Evolutionary conservation across 1,140 invertebrate species (phyloP).

Genomic region (Brachystomella parvula): DNA sequence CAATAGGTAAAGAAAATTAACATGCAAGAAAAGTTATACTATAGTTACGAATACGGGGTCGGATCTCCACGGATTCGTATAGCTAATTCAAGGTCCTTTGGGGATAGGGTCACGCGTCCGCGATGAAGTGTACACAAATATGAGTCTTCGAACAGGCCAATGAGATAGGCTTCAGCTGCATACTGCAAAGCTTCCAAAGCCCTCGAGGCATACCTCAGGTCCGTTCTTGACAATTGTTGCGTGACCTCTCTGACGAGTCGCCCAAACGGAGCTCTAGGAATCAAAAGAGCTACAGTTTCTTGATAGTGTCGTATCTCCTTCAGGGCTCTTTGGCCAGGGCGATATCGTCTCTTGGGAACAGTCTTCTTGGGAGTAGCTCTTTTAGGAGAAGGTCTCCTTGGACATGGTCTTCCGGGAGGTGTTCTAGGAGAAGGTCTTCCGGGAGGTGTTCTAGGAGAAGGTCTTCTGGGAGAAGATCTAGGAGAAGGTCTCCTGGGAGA

Average conservation of each 20-base stretch:
- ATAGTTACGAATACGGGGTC: background rate
- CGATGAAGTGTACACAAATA: slow-evolving; percentile 43
- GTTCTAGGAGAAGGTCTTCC: background rate
- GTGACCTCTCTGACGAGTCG: slow-evolving; percentile 52
- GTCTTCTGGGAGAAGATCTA: background rate
- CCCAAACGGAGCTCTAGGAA: slow-evolving; percentile 52
- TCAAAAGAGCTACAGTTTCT: slow-evolving; percentile 48
- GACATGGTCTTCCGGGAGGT: background rate
- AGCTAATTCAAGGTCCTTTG: slow-evolving; percentile 41
- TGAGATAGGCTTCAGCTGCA: slow-evolving; percentile 42
- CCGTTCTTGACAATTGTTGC: slow-evolving; percentile 46
- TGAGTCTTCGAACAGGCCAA: slow-evolving; percentile 43
- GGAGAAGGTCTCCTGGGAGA: background rate
- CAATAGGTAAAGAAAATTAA: too few species aligned
- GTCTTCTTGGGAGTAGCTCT: too few species aligned
- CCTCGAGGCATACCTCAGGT: slow-evolving; percentile 50
- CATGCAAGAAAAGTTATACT: too few species aligned
- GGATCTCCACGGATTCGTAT: slow-evolving; percentile 37
- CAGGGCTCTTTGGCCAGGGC: background rate
- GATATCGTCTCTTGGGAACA: background rate
- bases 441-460: background rate
- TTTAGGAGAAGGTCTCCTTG: too few species aligned
- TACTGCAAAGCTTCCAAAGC: slow-evolving; percentile 48
- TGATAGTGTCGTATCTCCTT: slow-evolving; percentile 13
- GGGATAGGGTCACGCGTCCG: slow-evolving; percentile 42